Percentiles rank a stretch among this genome's conserved stretches.
These are phyloP conservation scores for Apotomis capreana DNA, from an alignment of 2,888 invertebrate species.

Conservation along the genomic window DNA sequence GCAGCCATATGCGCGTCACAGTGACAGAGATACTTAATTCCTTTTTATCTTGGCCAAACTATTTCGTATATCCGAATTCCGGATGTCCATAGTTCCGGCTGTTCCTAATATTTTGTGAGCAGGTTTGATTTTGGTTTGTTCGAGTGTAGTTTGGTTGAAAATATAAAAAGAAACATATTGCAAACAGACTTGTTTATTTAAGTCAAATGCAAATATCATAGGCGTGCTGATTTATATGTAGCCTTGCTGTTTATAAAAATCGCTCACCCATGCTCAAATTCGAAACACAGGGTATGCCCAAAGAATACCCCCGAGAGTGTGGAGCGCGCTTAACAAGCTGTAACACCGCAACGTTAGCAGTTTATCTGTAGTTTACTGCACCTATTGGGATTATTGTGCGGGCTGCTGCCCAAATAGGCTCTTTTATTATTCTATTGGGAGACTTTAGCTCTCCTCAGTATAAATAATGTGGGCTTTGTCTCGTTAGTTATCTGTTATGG, in stretches of 20 bases:
- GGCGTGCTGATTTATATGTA: too few species aligned
- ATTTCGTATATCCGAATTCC: too few species aligned
- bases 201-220: too few species aligned
- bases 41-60: too few species aligned
- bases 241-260: background rate
- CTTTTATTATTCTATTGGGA: slow-evolving; percentile 60
- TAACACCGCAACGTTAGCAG: slow-evolving; percentile 37
- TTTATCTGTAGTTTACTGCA: slow-evolving; percentile 42
- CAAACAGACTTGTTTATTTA: too few species aligned
- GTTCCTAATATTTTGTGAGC: too few species aligned
- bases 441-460: slow-evolving; percentile 49
- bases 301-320: slow-evolving; percentile 1
- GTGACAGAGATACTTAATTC: too few species aligned
- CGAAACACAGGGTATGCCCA: slow-evolving; percentile 4
- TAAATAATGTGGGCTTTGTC: slow-evolving; percentile 51
- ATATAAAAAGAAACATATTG: too few species aligned
- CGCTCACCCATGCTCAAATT: background rate
- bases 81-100: too few species aligned
- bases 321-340: slow-evolving; percentile 25
- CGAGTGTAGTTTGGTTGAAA: too few species aligned
- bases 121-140: too few species aligned
- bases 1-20: too few species aligned
- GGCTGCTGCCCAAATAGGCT: slow-evolving; percentile 53
- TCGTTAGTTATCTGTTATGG: slow-evolving; percentile 52
- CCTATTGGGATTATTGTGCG: slow-evolving; percentile 45